Base-by-base conservation (phyloP, 1,140 invertebrate species). In the Lordiphosa collinella region DNA sequence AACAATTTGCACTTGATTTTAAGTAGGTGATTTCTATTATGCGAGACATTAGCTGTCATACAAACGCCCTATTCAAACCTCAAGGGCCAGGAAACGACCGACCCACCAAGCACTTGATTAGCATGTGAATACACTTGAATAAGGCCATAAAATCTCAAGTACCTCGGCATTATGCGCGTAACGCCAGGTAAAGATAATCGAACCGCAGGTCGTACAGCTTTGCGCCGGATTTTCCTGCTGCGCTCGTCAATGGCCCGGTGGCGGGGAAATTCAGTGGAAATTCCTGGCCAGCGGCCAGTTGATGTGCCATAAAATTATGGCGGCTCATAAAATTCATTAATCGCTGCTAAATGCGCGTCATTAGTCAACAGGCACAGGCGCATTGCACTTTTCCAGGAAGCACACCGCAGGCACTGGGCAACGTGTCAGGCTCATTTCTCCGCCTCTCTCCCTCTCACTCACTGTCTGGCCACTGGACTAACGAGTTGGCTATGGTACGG, bases 1-100 rank as follows among this genome's bases (percentile, higher is more conserved):
- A 50, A 84, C 78, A 84, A 84, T 84, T 84, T 78, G 78, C 78
- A 84, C 78, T 84, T 84, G 78, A 84, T 84, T 85, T 46, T 84
- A 85, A 84, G 78, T 85, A 84, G 78, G 78, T 84, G 78, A 84
- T 84, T 84, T 84, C 72, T 78, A 84, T 84, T 84, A 84, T 82
- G 78, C 78, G 78, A 82, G 78, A 82, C 78, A 82, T 84, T 84
- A 84, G 78, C 72, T 76, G 79, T 78, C 72, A 84, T 85, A 84
- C 78, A 85, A 84, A 84, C 78, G 79, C 78, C 78, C 78, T 78
- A 62, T 69, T 73, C 73, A 85, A 72, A 71, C 78, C 78, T 59
- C 22, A 56, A 67, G 67, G 63, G 76, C 66, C 62, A n/a, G 14
- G 53, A 11, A 13, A 29, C 11, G 36, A 37, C 38, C 2, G 43